A percentile compares a stretch with the other conserved stretches of the same genome.
These are phyloP conservation scores for Charanyca ferruginea DNA, from an alignment of 2,888 invertebrate genomes.

Conservation along the genomic window DNA sequence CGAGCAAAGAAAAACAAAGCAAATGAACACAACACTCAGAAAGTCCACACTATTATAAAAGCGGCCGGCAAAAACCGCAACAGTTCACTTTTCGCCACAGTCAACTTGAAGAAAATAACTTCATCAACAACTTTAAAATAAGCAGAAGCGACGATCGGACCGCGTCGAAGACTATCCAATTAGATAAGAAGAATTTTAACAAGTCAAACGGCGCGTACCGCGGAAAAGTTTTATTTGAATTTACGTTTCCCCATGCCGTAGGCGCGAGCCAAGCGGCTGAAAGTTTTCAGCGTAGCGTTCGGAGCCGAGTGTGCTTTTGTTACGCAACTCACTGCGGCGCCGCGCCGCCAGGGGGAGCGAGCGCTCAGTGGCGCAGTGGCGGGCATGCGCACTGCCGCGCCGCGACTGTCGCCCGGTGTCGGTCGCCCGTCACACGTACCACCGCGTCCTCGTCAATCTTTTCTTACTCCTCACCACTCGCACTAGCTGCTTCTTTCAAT, in stretches of 20 bases:
- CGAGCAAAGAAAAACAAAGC: conserved; percentile 87
- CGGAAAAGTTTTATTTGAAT: conserved; percentile 87
- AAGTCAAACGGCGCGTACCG: conserved; percentile 75
- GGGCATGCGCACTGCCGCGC: conserved; percentile 86
- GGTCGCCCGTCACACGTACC: conserved; percentile 50
- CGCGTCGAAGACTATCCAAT: conserved; percentile 58
- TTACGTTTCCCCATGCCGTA: conserved; percentile 83
- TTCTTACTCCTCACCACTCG: conserved; percentile 70
- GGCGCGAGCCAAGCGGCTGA: conserved; percentile 84
- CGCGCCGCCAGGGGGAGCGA: conserved; percentile 89
- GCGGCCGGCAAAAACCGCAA: conserved; percentile 82
- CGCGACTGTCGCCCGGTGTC: conserved; percentile 56
- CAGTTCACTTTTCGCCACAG: conserved; percentile 79
- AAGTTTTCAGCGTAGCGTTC: conserved; percentile 87
- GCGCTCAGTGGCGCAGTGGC: conserved; percentile 89
- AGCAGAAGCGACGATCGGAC: conserved; percentile 70
- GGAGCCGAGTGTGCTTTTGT: conserved; percentile 88
- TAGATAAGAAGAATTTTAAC: conserved; percentile 61
- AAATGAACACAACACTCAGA: conserved; percentile 84
- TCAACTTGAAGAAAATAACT: conserved; percentile 80
- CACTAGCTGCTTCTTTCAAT: conserved; percentile 64
- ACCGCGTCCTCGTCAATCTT: conserved; percentile 73
- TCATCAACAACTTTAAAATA: conserved; percentile 77
- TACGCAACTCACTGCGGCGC: conserved; percentile 90
- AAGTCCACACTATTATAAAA: conserved; percentile 79